Evolutionary conservation across 1,140 invertebrate species (phyloP), one percentile per base, ranked within the genome.

Genomic region (Rhyzopertha dominica): DNA sequence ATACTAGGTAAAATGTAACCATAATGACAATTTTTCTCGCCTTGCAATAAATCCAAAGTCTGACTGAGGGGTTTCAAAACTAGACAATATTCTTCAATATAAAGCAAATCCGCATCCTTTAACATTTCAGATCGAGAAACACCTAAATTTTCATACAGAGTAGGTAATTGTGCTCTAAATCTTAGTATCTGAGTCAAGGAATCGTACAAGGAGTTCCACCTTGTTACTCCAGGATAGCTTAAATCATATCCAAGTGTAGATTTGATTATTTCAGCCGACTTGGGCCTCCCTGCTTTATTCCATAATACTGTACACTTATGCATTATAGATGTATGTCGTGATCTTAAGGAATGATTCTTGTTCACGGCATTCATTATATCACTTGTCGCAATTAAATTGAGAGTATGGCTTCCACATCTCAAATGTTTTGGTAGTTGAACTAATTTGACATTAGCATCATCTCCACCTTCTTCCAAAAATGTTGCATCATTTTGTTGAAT

Each of bases 121-220:
- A n/a, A n/a, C n/a, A n/a, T n/a, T n/a, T n/a, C n/a, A n/a, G n/a
- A n/a, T n/a, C n/a, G n/a, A n/a, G n/a, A n/a, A n/a, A n/a, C n/a
- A n/a, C n/a, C n/a, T n/a, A n/a, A n/a, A n/a, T n/a, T n/a, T n/a
- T n/a, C n/a, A n/a, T n/a, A n/a, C n/a, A n/a, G n/a, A n/a, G n/a
- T n/a, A n/a, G n/a, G n/a, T n/a, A n/a, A n/a, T n/a, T n/a, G n/a
- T n/a, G n/a, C 43, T 39, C 13, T 39, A 5, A n/a, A 37, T 9
- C 7, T 22, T 3, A 45, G 28, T 36, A 44, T 36, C 28, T 45
- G 20, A 28, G 17, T 20, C 16, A 32, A 12, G 8, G 47, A 16
- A 40, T 58, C 53, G 41, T 51, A 49, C 1, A 45, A 16, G 1
- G 47, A 53, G 16, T 56, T 56, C 56, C 50, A 56, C 13, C 53